These are phyloP conservation scores for Salminus brasiliensis DNA, from an alignment of 2,113 vertebrate species.

Conservation along the genomic window DNA sequence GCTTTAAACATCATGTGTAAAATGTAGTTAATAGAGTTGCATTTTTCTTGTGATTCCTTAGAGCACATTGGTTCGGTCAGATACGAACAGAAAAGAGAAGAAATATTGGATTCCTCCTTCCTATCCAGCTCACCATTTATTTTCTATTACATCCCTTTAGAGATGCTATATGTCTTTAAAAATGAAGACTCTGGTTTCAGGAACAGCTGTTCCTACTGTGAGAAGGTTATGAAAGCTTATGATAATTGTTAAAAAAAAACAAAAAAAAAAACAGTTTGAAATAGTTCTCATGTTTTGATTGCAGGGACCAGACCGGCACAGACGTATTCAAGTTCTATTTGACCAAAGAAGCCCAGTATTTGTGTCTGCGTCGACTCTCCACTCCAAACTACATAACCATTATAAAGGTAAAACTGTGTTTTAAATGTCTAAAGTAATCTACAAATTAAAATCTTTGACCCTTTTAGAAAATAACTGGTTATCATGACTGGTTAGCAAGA, in stretches of 20 bases:
- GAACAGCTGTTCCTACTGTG: no score
- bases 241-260: slow-evolving; percentile 8
- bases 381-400: slow-evolving; percentile 69
- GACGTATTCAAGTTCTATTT: slow-evolving; percentile 71
- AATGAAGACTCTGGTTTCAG: no score
- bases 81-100: no score
- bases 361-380: slow-evolving; percentile 70
- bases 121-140: no score
- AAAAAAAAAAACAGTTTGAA: no score
- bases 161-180: no score
- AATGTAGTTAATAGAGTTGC: no score
- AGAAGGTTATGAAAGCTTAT: not conserved
- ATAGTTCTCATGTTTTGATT: not conserved
- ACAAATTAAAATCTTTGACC: not conserved
- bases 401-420: slow-evolving; percentile 67
- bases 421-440: not conserved
- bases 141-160: no score
- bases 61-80: not conserved
- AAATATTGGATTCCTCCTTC: no score
- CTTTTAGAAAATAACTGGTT: no score
- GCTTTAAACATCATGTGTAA: no score
- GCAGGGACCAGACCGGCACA: slow-evolving; percentile 69
- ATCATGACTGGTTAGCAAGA: no score
- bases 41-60: not conserved
- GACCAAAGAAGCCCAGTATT: slow-evolving; percentile 71